Percentiles rank a stretch among this genome's conserved stretches.
Conservation (phyloP, 2,797 vertebrate genomes). For the Hephaestus fuliginosus region DNA sequence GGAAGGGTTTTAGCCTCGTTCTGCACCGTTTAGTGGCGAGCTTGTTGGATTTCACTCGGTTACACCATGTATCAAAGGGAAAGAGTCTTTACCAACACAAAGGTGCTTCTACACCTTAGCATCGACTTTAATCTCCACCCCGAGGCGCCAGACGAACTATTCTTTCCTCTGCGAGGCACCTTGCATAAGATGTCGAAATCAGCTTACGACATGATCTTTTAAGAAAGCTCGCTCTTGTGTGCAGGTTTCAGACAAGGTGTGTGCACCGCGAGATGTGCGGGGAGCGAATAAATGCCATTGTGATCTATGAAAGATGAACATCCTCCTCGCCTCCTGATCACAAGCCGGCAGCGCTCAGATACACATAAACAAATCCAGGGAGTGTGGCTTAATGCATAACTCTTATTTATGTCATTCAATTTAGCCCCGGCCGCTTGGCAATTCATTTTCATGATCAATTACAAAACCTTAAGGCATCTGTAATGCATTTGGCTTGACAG, state of each 20-base stretch:
- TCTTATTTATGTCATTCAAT: slow-evolving; percentile 88
- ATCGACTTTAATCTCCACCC: slow-evolving; percentile 76
- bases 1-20: slow-evolving; percentile 67
- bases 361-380: slow-evolving; percentile 76
- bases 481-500: slow-evolving; percentile 78
- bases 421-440: slow-evolving; percentile 78
- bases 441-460: slow-evolving; percentile 88
- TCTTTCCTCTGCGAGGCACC: slow-evolving; percentile 71
- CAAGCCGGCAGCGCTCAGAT: slow-evolving; percentile 49
- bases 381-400: slow-evolving; percentile 76
- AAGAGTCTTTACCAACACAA: slow-evolving; percentile 73
- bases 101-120: slow-evolving; percentile 78
- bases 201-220: slow-evolving; percentile 82
- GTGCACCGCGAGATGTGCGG: slow-evolving; percentile 13
- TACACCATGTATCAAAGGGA: slow-evolving; percentile 81
- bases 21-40: slow-evolving; percentile 62
- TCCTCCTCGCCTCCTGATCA: slow-evolving; percentile 51
- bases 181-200: slow-evolving; percentile 80
- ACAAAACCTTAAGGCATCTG: slow-evolving; percentile 82
- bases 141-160: slow-evolving; percentile 65
- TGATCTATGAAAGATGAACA: slow-evolving; percentile 65
- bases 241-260: slow-evolving; percentile 67
- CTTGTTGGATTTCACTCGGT: slow-evolving; percentile 82
- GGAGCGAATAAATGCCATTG: slow-evolving; percentile 53
- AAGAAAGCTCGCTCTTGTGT: slow-evolving; percentile 66